A percentile compares a stretch with the other conserved stretches of the same genome.
These are phyloP conservation scores for Ahaetulla prasina DNA, from an alignment of 2,113 vertebrate genomes.

Conservation along the genomic window DNA sequence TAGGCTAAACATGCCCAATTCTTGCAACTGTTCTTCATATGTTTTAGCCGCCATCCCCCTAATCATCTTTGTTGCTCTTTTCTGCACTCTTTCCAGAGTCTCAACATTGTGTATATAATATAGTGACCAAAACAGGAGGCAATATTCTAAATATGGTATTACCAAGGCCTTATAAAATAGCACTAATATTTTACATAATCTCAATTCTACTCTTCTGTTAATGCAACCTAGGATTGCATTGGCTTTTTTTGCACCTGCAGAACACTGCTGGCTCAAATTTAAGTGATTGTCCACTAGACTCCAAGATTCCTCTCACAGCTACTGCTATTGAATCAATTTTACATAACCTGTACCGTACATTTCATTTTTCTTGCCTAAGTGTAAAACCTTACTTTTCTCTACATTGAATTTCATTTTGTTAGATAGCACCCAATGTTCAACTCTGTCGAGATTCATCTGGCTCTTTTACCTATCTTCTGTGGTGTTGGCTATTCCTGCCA, in stretches of 20 bases:
- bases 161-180: neutral
- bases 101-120: neutral
- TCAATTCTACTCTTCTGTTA: neutral
- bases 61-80: neutral
- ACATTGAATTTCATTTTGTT: neutral
- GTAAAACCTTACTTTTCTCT: neutral
- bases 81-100: neutral
- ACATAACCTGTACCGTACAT: neutral
- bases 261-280: neutral
- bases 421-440: neutral
- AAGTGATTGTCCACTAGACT: neutral
- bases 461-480: no score
- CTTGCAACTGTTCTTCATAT: neutral
- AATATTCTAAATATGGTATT: neutral
- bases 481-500: no score
- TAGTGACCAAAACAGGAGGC: neutral
- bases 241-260: neutral
- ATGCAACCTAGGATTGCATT: neutral
- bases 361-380: neutral
- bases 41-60: neutral
- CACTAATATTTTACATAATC: neutral
- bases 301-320: neutral
- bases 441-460: neutral
- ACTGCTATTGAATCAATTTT: neutral
- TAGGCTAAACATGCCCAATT: neutral